Percentiles rank a stretch among this genome's conserved stretches.
These are phyloP conservation scores for Turnix velox DNA, from an alignment of 2,113 vertebrate genomes.

Conservation along the genomic window DNA sequence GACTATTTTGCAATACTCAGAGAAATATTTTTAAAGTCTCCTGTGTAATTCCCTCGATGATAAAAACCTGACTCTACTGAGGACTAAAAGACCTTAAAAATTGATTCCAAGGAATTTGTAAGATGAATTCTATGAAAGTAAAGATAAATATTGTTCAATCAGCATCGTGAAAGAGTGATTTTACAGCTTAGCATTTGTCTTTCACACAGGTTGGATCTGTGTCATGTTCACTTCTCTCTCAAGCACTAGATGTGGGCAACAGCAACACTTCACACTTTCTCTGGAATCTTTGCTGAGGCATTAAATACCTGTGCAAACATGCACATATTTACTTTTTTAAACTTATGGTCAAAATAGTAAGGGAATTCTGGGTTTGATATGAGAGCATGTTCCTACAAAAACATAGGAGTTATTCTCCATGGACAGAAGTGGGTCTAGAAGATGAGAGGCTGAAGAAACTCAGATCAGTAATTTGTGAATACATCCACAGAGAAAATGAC, in stretches of 20 bases:
- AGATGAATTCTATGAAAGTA: not conserved
- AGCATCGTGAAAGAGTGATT: not conserved
- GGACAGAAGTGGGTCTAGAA: not conserved
- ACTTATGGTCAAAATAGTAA: not conserved
- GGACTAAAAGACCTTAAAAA: not conserved
- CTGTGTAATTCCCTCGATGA: accelerated
- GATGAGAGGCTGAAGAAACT: not conserved
- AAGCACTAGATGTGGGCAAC: not conserved
- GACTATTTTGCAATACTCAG: not conserved
- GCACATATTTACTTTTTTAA: not conserved
- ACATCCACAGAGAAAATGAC: not conserved
- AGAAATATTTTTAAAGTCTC: not conserved
- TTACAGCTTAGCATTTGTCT: not conserved
- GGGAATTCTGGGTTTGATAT: not conserved
- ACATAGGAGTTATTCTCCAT: not conserved
- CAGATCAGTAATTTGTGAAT: not conserved
- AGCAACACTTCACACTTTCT: not conserved
- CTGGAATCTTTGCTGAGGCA: not conserved
- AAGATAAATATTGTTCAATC: not conserved
- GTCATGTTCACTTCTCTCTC: not conserved
- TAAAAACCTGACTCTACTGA: not conserved
- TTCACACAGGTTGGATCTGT: not conserved
- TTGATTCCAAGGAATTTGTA: not conserved
- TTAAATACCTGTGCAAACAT: accelerated
- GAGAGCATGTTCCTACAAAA: not conserved